Evolutionary conservation across 2,797 vertebrate species (phyloP).

Genomic region (Ambastaia sidthimunki): DNA sequence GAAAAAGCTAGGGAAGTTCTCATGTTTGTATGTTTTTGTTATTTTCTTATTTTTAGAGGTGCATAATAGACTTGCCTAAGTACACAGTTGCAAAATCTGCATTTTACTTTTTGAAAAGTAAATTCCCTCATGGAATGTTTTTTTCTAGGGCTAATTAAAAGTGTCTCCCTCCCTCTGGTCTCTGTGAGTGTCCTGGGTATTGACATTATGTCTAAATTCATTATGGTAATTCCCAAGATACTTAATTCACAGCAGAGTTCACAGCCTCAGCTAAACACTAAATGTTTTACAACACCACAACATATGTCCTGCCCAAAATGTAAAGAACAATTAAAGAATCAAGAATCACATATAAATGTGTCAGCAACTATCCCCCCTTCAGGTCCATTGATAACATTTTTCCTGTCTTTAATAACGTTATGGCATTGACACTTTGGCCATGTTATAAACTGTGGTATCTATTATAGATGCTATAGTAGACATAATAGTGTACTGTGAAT

Average conservation of each 20-base stretch:
- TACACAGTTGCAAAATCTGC: conserved; percentile 18
- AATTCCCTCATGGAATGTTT: conserved; percentile 1
- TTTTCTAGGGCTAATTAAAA: conserved; percentile 41
- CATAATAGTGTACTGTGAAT: no score
- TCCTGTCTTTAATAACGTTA: background rate
- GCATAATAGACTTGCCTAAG: background rate
- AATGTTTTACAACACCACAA: conserved; percentile 18
- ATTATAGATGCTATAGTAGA: no score
- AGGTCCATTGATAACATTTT: background rate
- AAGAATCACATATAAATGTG: no score
- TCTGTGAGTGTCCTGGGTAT: conserved; percentile 39
- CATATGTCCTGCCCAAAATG: background rate
- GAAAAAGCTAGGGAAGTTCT: conserved; percentile 18
- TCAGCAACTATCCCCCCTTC: no score
- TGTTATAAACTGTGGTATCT: background rate
- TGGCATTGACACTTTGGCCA: background rate
- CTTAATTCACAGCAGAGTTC: conserved; percentile 13
- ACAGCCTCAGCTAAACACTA: conserved; percentile 20
- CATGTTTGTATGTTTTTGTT: background rate
- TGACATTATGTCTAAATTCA: conserved; percentile 52
- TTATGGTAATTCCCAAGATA: conserved; percentile 47
- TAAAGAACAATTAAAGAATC: no score
- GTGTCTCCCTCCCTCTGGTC: conserved; percentile 22
- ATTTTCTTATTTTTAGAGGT: conserved; percentile 12
- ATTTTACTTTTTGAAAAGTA: no score